phyloP scores from a whole-genome alignment of 2,888 invertebrate genomes.

The Idaea biselata region DNA sequence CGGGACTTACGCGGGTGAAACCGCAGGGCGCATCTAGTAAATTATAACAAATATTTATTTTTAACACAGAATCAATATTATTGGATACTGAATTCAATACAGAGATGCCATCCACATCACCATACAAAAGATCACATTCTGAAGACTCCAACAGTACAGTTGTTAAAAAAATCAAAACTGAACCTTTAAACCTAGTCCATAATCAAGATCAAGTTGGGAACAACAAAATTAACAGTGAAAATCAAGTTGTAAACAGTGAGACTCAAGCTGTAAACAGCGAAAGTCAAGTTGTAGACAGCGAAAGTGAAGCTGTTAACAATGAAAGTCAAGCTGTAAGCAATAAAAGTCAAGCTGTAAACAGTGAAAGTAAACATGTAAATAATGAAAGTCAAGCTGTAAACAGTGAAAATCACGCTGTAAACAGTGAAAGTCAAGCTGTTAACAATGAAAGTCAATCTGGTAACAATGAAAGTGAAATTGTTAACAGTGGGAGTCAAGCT shows the following conservation, averaged over 20 bases:
- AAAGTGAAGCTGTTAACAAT: background rate
- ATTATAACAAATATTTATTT: background rate
- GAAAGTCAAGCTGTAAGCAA: background rate
- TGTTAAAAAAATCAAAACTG: constrained; percentile 39
- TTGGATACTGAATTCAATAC: background rate
- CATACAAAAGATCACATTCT: constrained; percentile 43
- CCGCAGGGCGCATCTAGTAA: too few species aligned
- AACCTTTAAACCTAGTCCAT: background rate
- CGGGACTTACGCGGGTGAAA: too few species aligned
- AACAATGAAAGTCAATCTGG: background rate
- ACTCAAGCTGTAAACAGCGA: too few species aligned
- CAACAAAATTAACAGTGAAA: too few species aligned
- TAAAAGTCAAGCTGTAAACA: background rate
- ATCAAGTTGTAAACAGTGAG: too few species aligned
- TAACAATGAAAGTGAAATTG: background rate
- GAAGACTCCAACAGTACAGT: constrained; percentile 24
- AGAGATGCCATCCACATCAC: constrained; percentile 11
- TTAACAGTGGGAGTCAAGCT: background rate
- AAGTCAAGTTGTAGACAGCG: background rate
- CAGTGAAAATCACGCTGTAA: background rate
- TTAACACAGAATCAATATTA: background rate
- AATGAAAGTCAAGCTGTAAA: background rate
- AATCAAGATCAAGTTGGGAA: too few species aligned
- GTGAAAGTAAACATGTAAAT: background rate
- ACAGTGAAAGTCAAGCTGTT: background rate